These are phyloP conservation scores for Acipenser oxyrinchus DNA, from an alignment of 2,797 vertebrate genomes.

Conservation along the genomic window DNA sequence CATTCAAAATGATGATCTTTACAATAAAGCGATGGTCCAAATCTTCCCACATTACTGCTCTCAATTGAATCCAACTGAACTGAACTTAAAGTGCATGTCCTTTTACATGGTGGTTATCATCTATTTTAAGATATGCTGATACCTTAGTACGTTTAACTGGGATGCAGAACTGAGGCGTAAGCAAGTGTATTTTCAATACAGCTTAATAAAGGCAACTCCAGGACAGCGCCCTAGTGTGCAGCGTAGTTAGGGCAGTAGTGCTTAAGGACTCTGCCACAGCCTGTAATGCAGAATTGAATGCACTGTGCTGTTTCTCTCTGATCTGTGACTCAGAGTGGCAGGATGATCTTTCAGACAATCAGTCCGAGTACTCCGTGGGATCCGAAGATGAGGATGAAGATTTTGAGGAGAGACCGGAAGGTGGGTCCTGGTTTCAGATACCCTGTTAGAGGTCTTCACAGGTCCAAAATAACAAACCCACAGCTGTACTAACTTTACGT, in stretches of 20 bases:
- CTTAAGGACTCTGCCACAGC: constrained; percentile 12
- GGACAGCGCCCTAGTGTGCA: constrained; percentile 31
- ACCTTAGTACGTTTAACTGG: too few species aligned
- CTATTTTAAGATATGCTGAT: too few species aligned
- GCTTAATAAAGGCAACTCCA: neutral
- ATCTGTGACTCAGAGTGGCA: constrained; percentile 86
- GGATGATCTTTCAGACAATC: constrained; percentile 96
- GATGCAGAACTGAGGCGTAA: too few species aligned
- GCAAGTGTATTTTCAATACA: neutral
- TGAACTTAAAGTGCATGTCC: too few species aligned
- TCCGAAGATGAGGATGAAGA: constrained; percentile 98
- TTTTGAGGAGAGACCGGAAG: constrained; percentile 94
- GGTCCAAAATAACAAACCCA: too few species aligned
- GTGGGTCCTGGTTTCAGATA: constrained; percentile 33
- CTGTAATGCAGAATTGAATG: constrained; percentile 48
- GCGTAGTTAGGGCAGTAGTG: constrained; percentile 47
- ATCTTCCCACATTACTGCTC: too few species aligned
- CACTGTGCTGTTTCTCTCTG: constrained; percentile 60
- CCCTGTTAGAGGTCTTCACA: too few species aligned
- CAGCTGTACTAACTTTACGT: too few species aligned
- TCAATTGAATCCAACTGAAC: too few species aligned
- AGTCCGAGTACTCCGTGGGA: constrained; percentile 95
- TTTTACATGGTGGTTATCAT: too few species aligned
- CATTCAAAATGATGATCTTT: too few species aligned
- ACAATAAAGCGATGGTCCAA: too few species aligned